Evolutionary conservation across 2,113 vertebrate species (phyloP).

Genomic region (Apus apus): DNA sequence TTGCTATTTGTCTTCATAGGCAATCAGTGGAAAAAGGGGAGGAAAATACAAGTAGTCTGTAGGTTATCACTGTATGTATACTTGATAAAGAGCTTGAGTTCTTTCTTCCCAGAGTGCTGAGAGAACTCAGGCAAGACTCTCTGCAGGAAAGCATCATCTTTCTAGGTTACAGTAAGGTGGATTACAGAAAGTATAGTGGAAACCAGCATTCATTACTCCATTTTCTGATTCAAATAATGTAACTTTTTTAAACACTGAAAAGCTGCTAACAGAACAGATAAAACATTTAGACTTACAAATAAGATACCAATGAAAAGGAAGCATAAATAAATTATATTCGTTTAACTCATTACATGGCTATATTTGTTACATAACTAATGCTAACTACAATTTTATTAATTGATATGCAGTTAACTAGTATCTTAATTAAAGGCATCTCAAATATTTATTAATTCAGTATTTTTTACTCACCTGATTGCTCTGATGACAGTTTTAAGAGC

Average conservation of each 20-base stretch:
- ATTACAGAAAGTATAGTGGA: neutral
- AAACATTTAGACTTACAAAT: neutral
- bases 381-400: neutral
- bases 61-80: neutral
- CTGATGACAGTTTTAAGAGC: constrained; percentile 93
- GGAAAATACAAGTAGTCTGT: neutral
- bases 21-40: neutral
- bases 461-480: constrained; percentile 89
- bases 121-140: neutral
- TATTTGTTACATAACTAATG: neutral
- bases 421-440: neutral
- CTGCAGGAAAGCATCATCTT: neutral
- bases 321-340: neutral
- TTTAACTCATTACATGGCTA: neutral
- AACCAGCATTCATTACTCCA: neutral
- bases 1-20: neutral
- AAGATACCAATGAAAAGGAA: neutral
- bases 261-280: neutral
- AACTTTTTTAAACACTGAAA: neutral
- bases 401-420: neutral
- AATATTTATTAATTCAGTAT: neutral
- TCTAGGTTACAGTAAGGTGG: neutral
- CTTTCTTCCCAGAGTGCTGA: neutral
- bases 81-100: neutral
- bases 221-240: neutral